phyloP scores from a whole-genome alignment of 2,888 invertebrate genomes.

The Hermodice carunculata region DNA sequence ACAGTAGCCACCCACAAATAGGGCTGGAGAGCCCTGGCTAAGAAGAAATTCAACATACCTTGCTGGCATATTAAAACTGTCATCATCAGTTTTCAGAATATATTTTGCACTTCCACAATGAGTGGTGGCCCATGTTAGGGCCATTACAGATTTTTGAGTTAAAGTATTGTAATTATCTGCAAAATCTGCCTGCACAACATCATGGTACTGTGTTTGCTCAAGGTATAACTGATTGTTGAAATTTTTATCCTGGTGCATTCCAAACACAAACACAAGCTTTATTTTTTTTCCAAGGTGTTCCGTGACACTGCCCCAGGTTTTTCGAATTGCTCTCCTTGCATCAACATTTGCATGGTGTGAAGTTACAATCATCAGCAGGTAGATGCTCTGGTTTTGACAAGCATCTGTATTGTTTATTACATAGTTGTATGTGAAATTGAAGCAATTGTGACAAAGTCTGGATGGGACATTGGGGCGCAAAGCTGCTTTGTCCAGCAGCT shows the following conservation, averaged over 20 bases:
- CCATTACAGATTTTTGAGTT: constrained; percentile 41
- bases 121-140: constrained; percentile 28
- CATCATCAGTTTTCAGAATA: constrained; percentile 44
- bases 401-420: too few species aligned
- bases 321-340: constrained; percentile 34
- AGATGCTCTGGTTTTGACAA: too few species aligned
- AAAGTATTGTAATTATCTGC: constrained; percentile 33
- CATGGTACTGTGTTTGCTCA: constrained; percentile 25
- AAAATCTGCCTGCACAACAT: constrained; percentile 22
- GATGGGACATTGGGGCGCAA: too few species aligned
- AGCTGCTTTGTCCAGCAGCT: too few species aligned
- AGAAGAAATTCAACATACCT: constrained; percentile 38
- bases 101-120: constrained; percentile 33
- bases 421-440: too few species aligned
- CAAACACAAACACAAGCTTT: constrained; percentile 40
- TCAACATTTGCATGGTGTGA: constrained; percentile 37
- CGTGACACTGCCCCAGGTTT: constrained; percentile 36
- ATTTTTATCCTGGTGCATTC: constrained; percentile 38
- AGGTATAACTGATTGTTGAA: constrained; percentile 35
- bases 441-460: too few species aligned
- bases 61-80: constrained; percentile 40
- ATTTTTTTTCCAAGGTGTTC: constrained; percentile 33
- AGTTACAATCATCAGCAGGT: constrained; percentile 36
- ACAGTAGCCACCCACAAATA: constrained; percentile 43
- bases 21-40: neutral